Conservation (phyloP, 1,140 invertebrate species). For the Drosophila kepulauana region DNA sequence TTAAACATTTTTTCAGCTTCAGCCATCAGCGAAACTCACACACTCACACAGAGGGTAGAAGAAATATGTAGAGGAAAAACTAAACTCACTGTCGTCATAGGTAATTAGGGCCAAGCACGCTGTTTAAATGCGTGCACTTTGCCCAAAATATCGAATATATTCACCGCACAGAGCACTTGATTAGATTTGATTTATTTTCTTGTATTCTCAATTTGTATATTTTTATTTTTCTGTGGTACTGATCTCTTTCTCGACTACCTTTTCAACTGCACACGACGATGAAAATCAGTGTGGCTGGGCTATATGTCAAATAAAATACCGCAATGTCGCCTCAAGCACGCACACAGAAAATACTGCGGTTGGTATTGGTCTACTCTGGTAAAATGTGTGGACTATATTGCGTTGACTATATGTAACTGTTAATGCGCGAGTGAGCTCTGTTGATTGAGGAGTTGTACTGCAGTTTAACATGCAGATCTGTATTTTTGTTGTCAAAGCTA, state of each 20-base stretch:
- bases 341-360: slow-evolving; percentile 26
- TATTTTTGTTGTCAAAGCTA: too few relatives aligned
- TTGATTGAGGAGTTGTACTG: neutral
- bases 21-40: slow-evolving; percentile 61
- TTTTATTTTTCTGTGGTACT: slow-evolving; percentile 68
- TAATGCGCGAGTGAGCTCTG: neutral
- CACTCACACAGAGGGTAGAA: slow-evolving; percentile 50
- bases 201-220: slow-evolving; percentile 46
- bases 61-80: slow-evolving; percentile 45
- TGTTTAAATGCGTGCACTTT: slow-evolving; percentile 53
- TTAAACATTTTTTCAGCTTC: slow-evolving; percentile 73
- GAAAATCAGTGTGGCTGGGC: slow-evolving; percentile 52
- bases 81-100: slow-evolving; percentile 81
- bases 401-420: neutral
- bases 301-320: slow-evolving; percentile 26
- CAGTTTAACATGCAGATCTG: neutral
- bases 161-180: slow-evolving; percentile 62
- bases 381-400: neutral
- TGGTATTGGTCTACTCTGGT: neutral
- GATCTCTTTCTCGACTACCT: slow-evolving; percentile 58
- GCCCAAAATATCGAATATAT: slow-evolving; percentile 52
- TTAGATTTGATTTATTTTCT: slow-evolving; percentile 20
- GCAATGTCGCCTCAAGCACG: slow-evolving; percentile 27
- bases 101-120: slow-evolving; percentile 47
- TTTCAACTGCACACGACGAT: slow-evolving; percentile 61